These are phyloP conservation scores for Sturnus vulgaris DNA, from an alignment of 2,113 vertebrate genomes.

Conservation along the genomic window DNA sequence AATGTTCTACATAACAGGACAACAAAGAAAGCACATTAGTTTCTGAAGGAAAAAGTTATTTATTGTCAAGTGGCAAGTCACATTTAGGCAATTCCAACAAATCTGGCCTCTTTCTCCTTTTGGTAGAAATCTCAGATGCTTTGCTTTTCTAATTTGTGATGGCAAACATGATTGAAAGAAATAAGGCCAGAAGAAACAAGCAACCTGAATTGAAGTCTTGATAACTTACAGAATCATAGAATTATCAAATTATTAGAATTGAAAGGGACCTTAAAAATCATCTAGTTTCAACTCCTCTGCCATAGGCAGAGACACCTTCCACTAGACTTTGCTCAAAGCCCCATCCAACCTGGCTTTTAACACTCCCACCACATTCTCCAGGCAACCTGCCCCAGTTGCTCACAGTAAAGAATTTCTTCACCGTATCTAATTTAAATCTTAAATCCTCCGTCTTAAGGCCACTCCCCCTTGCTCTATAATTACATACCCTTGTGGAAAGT, in stretches of 20 bases:
- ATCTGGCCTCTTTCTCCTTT: neutral
- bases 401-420: neutral
- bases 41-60: neutral
- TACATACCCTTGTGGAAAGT: neutral
- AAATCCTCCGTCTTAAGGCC: neutral
- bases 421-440: no score
- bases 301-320: neutral
- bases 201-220: neutral
- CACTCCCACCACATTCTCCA: neutral
- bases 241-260: accelerated
- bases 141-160: neutral
- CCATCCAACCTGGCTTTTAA: neutral
- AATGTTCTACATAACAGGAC: neutral
- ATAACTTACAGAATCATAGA: neutral
- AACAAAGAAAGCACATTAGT: neutral
- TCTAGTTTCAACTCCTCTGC: neutral
- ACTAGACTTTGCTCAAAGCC: neutral
- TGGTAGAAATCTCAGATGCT: neutral
- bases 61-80: neutral
- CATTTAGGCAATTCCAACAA: neutral
- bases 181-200: neutral
- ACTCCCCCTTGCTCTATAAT: neutral
- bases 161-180: neutral
- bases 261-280: neutral
- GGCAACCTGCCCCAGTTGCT: no score